Base-by-base conservation (phyloP, 2,113 vertebrate genomes). In the Oryzias curvinotus region DNA sequence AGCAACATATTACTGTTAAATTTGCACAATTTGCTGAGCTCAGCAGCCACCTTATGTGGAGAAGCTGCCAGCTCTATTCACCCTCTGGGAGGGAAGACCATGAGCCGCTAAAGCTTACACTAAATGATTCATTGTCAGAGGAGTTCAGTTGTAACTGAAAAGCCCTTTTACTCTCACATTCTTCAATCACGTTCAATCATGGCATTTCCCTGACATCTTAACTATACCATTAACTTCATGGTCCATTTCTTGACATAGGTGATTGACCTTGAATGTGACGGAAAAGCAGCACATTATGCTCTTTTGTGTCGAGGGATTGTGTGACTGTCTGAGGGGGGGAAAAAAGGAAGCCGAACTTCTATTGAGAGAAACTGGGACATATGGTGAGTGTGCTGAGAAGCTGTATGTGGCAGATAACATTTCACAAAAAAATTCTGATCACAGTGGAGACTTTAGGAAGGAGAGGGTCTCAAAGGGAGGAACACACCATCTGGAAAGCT, bases 321-420 rank as follows among this genome's bases (percentile, higher is more conserved):
- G 14, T 18, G 3, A 16, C 14, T 4, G 4, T 28, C 30, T 67
- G 63, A 23, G 52, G 71, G 61, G 23, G 52, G 68, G 42, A n/a
- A 52, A 56, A 4, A 45, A 36, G 52, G 54, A 50, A 47, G 68
- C 59, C 36, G 52, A n/a, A 65, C 62, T 62, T 16, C 21, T 47
- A 71, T 60, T 72, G 62, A 67, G 28, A 49, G 53, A 65, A 70
- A 43, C 18, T 52, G 17, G 65, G 57, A 81, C 90, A 90, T 87
- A 89, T 86, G 88, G 85, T 61, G 41, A 54, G 57, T 66, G 45
- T 52, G 68, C 67, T 81, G 75, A 55, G 73, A 81, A 80, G 55
- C 82, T 68, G 78, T 74, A 59, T 84, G 85, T 82, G 81, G 81
- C 75, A 82, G 84, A 90, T 79, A 82, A 76, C 73, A 77, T 83